phyloP scores from a whole-genome alignment of 2,113 vertebrate genomes.

The Enhydra lutris region DNA sequence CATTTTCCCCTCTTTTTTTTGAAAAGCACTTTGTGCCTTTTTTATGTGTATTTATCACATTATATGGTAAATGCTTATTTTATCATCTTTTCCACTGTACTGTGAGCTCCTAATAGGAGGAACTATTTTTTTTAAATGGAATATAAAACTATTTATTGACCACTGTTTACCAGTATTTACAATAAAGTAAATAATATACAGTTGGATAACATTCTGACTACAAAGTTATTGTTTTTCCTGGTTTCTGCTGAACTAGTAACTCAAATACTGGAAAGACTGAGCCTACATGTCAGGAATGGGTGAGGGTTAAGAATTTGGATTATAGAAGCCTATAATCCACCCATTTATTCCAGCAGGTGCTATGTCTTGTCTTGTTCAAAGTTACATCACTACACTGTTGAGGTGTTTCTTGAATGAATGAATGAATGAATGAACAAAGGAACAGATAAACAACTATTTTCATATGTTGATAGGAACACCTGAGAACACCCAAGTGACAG shows the following conservation, averaged over 20 bases:
- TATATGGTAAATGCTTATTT: not conserved
- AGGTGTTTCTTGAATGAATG: not conserved
- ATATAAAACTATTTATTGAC: too few relatives aligned
- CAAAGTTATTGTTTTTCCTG: too few relatives aligned
- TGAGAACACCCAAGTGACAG: not conserved
- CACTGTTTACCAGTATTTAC: too few relatives aligned
- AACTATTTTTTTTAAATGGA: not conserved
- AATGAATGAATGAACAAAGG: not conserved
- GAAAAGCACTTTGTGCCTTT: not conserved
- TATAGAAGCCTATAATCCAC: too few relatives aligned
- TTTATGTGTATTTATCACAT: not conserved
- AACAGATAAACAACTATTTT: not conserved
- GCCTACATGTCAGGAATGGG: too few relatives aligned
- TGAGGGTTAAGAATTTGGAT: too few relatives aligned
- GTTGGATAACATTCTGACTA: too few relatives aligned
- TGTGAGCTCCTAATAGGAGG: not conserved
- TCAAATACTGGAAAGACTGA: too few relatives aligned
- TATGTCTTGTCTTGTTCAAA: not conserved
- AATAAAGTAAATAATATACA: too few relatives aligned
- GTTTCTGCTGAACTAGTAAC: too few relatives aligned
- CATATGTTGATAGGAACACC: not conserved
- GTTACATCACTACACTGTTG: not conserved
- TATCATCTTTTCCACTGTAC: not conserved
- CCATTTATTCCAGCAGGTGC: too few relatives aligned
- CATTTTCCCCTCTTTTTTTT: not conserved